Evolutionary conservation across 2,888 invertebrate species (phyloP).

Genomic region (Strigamia crassipes): DNA sequence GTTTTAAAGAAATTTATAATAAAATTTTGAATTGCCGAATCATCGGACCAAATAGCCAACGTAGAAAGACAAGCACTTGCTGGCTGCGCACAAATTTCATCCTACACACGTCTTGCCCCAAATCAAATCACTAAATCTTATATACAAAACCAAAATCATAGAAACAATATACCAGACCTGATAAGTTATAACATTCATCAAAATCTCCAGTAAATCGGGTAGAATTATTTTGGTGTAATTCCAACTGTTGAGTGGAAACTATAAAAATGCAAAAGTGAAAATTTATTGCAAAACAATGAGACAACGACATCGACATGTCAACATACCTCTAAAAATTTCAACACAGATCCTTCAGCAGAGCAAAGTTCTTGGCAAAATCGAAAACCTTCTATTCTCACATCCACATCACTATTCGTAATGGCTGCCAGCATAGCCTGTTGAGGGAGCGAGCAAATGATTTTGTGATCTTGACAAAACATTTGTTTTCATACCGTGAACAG

Average conservation of each 20-base stretch:
- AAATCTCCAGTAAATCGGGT: neutral
- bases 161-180: neutral
- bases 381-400: neutral
- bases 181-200: neutral
- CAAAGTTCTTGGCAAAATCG: slow-evolving; percentile 2
- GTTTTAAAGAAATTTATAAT: neutral
- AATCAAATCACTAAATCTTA: neutral
- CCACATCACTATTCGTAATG: neutral
- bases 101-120: neutral
- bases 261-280: neutral
- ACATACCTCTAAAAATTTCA: neutral
- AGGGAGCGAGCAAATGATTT: neutral
- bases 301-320: too few species aligned
- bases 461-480: neutral
- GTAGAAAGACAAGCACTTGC: neutral
- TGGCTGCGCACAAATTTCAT: neutral
- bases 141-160: too few species aligned
- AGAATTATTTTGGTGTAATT: neutral
- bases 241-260: neutral
- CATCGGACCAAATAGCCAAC: neutral
- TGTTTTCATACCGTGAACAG: neutral
- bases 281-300: neutral
- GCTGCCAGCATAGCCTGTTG: neutral
- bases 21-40: neutral
- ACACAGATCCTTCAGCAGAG: neutral